Evolutionary conservation across 2,888 invertebrate species (phyloP).

Genomic region (Zootermopsis nevadensis): DNA sequence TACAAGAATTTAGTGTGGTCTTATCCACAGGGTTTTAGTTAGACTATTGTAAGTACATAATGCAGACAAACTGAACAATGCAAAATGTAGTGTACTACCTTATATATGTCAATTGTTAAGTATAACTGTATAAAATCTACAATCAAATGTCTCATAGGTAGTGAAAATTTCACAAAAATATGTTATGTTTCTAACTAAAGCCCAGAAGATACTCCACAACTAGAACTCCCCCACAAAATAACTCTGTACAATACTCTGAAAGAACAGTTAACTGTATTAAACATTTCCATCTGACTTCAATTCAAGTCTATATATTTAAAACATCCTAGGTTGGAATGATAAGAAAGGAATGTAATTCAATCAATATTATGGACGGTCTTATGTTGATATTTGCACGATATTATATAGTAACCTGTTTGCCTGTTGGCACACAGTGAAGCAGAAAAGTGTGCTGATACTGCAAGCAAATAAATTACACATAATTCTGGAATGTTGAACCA

Average conservation of each 20-base stretch:
- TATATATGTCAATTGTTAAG: background rate
- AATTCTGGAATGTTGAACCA: background rate
- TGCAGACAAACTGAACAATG: constrained; percentile 35
- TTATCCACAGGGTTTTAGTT: constrained; percentile 32
- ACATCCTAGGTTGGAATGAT: constrained; percentile 28
- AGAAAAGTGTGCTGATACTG: background rate
- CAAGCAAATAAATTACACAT: background rate
- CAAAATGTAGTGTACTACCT: background rate
- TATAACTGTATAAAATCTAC: background rate
- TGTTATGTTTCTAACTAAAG: constrained; percentile 27
- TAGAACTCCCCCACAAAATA: constrained; percentile 1
- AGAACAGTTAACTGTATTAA: constrained; percentile 30
- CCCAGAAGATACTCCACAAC: constrained; percentile 23
- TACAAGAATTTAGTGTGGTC: constrained; percentile 37
- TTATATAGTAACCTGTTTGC: background rate
- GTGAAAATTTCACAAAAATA: background rate
- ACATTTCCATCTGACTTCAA: constrained; percentile 13
- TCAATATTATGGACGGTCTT: constrained; percentile 41
- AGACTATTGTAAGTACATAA: constrained; percentile 31
- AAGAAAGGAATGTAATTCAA: constrained; percentile 33
- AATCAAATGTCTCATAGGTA: background rate
- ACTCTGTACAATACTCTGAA: constrained; percentile 38
- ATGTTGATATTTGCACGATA: constrained; percentile 32
- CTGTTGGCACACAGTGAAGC: background rate
- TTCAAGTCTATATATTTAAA: constrained; percentile 8